A percentile compares a stretch with the other conserved stretches of the same genome.
phyloP scores from a whole-genome alignment of 1,140 invertebrate species.

The Metopolophium dirhodum region DNA sequence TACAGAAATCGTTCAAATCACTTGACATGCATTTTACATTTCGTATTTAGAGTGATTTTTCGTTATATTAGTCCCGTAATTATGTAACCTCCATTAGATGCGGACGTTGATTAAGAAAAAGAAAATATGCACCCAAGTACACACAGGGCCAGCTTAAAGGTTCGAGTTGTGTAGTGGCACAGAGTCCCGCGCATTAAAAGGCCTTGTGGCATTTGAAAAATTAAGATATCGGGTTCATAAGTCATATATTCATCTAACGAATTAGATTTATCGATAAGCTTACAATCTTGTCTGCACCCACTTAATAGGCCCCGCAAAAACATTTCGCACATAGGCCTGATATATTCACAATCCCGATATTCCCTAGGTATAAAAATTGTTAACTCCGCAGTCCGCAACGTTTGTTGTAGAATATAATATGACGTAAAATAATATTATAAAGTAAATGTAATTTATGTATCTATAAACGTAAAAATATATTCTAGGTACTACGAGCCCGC shows the following conservation, averaged over 20 bases:
- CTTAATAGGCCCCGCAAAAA: no score
- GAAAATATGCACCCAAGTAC: neutral
- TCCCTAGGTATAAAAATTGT: neutral
- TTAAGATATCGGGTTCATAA: no score
- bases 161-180: no score
- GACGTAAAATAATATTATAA: no score
- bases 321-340: no score
- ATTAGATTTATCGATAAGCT: no score
- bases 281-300: no score
- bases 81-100: neutral
- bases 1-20: neutral
- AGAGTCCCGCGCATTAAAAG: no score
- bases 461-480: neutral
- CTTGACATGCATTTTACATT: neutral
- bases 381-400: neutral
- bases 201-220: no score
- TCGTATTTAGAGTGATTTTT: neutral
- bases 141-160: neutral
- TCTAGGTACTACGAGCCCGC: neutral
- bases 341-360: no score
- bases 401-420: neutral
- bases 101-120: neutral
- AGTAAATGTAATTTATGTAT: no score
- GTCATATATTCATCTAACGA: no score
- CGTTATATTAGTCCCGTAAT: neutral